Evolutionary conservation across 2,888 invertebrate species (phyloP).

Genomic region (Chalcis sispes): DNA sequence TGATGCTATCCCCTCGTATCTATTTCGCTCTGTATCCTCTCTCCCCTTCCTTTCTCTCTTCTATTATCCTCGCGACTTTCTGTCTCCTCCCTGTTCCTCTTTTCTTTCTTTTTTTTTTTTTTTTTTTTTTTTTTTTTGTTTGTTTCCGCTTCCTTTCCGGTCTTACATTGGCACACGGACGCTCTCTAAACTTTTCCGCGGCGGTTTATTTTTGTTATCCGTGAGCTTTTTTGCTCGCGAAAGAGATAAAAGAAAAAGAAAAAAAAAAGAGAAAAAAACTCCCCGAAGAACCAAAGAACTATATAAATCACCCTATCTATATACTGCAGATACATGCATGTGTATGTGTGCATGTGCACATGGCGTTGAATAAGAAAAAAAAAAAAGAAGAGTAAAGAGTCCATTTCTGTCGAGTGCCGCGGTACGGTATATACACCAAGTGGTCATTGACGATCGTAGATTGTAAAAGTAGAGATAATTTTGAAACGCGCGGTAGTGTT

Average conservation of each 20-base stretch:
- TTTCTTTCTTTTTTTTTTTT: background rate
- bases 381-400: background rate
- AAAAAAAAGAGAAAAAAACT: background rate
- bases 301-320: too few relatives aligned
- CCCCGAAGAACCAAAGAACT: too few relatives aligned
- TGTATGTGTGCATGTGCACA: too few relatives aligned
- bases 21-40: background rate
- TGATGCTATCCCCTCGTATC: constrained; percentile 57
- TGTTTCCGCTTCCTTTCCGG: background rate
- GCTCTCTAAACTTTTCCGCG: too few relatives aligned
- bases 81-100: background rate
- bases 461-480: constrained; percentile 5
- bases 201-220: too few relatives aligned
- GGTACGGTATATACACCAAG: too few relatives aligned
- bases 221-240: too few relatives aligned
- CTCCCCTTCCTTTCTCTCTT: background rate
- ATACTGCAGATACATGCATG: too few relatives aligned
- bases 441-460: constrained; percentile 33
- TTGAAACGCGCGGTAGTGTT: too few relatives aligned
- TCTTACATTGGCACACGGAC: background rate
- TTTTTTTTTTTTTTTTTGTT: background rate
- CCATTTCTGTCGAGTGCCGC: background rate
- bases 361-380: too few relatives aligned
- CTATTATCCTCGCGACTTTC: constrained; percentile 6
- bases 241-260: background rate